phyloP scores from a whole-genome alignment of 2,888 invertebrate genomes.

The Neoaliturus tenellus region DNA sequence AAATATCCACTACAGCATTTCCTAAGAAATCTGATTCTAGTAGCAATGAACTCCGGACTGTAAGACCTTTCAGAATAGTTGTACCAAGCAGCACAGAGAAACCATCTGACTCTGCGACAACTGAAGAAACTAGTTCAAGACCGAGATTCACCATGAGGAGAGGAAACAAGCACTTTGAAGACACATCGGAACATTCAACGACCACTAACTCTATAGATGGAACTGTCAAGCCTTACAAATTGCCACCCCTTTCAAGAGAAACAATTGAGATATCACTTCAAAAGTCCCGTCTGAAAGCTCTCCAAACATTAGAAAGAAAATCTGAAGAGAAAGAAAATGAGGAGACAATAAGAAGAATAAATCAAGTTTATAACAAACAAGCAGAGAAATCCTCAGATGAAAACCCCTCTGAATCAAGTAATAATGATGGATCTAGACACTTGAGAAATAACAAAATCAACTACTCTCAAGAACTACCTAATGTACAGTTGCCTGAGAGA shows the following conservation, averaged over 20 bases:
- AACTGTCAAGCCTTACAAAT: constrained; percentile 32
- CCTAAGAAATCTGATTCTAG: neutral
- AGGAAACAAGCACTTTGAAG: neutral
- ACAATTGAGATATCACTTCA: neutral
- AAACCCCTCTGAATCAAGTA: neutral
- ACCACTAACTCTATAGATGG: neutral
- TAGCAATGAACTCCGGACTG: neutral
- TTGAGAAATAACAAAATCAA: neutral
- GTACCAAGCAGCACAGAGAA: constrained; percentile 24
- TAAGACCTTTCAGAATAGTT: constrained; percentile 41
- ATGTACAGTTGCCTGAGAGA: neutral
- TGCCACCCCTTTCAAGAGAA: constrained; percentile 30
- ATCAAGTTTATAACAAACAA: neutral
- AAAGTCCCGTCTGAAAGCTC: neutral
- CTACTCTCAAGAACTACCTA: neutral
- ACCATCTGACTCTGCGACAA: neutral
- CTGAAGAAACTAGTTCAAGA: neutral
- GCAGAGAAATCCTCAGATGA: neutral
- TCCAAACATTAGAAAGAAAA: neutral
- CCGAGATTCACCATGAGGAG: neutral
- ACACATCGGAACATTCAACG: neutral
- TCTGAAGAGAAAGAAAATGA: neutral
- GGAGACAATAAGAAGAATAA: neutral
- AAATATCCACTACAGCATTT: neutral
- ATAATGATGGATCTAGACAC: neutral